These are phyloP conservation scores for Epizoanthus scotinus DNA, from an alignment of 92 coral and sea anemone genomes.

Conservation along the genomic window DNA sequence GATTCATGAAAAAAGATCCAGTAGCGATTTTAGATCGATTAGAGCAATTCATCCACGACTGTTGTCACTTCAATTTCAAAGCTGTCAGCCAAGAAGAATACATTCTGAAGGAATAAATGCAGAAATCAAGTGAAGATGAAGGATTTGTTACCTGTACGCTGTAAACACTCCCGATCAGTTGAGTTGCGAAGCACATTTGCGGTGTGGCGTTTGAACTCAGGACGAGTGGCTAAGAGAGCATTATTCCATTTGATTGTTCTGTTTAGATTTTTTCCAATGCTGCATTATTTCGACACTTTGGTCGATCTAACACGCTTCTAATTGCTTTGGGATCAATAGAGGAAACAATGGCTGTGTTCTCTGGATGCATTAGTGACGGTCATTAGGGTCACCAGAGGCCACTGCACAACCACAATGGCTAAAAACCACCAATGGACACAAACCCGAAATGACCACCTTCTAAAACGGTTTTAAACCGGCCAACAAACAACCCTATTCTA, in stretches of 20 bases:
- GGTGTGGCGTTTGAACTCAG: background rate
- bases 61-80: too few relatives aligned
- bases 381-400: conserved; percentile 15
- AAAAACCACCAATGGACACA: background rate
- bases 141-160: too few relatives aligned
- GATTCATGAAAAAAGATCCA: too few relatives aligned
- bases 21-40: too few relatives aligned
- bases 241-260: conserved; percentile 11
- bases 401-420: background rate
- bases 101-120: too few relatives aligned
- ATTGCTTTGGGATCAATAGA: conserved; percentile 35
- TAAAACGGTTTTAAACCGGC: conserved; percentile 22
- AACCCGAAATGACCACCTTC: conserved; percentile 30
- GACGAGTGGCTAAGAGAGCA: background rate
- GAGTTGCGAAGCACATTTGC: too few relatives aligned
- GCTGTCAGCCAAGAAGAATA: too few relatives aligned
- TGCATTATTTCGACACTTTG: conserved; percentile 40
- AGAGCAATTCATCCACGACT: too few relatives aligned
- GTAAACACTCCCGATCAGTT: too few relatives aligned
- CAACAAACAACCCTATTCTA: conserved; percentile 4
- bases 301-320: conserved; percentile 29
- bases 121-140: too few relatives aligned
- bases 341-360: background rate
- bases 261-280: conserved; percentile 4
- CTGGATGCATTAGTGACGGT: conserved; percentile 14